Evolutionary conservation across 2,113 vertebrate species (phyloP).

Genomic region (Lasiurus cinereus): DNA sequence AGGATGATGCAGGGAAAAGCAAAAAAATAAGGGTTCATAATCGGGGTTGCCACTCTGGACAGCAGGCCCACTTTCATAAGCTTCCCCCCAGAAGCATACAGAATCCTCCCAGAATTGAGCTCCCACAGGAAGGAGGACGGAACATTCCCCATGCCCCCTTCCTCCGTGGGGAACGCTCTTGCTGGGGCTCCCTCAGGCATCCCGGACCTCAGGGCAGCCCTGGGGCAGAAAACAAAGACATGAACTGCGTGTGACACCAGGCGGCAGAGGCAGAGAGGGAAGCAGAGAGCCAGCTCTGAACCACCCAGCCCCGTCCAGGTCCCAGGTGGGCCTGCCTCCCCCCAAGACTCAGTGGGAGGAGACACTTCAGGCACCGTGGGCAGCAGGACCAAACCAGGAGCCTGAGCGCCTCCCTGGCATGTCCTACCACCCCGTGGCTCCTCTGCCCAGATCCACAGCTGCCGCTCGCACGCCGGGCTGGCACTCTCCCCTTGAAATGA

Average conservation of each 20-base stretch:
- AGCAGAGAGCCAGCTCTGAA: neutral
- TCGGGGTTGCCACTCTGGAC: neutral
- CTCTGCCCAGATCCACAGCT: fast-evolving
- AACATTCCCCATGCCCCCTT: neutral
- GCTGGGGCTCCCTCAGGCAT: neutral
- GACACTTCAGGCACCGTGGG: neutral
- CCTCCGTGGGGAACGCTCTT: neutral
- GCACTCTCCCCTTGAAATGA: neutral
- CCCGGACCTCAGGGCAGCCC: neutral
- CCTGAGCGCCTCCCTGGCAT: fast-evolving
- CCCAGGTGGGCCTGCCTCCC: neutral
- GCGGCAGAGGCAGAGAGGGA: neutral
- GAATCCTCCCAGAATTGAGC: neutral
- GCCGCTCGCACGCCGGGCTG: fast-evolving
- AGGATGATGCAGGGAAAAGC: neutral
- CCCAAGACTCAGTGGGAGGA: neutral
- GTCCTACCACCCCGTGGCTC: fast-evolving
- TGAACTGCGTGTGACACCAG: neutral
- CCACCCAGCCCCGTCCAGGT: neutral
- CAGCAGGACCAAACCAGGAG: neutral
- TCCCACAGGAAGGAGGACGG: neutral
- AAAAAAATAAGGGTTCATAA: neutral
- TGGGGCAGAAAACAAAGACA: neutral
- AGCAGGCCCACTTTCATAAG: fast-evolving
- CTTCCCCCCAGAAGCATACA: too few species aligned